A percentile compares a stretch with the other conserved stretches of the same genome.
These are phyloP conservation scores for Ochotona princeps DNA, from an alignment of 2,113 vertebrate genomes.

Conservation along the genomic window DNA sequence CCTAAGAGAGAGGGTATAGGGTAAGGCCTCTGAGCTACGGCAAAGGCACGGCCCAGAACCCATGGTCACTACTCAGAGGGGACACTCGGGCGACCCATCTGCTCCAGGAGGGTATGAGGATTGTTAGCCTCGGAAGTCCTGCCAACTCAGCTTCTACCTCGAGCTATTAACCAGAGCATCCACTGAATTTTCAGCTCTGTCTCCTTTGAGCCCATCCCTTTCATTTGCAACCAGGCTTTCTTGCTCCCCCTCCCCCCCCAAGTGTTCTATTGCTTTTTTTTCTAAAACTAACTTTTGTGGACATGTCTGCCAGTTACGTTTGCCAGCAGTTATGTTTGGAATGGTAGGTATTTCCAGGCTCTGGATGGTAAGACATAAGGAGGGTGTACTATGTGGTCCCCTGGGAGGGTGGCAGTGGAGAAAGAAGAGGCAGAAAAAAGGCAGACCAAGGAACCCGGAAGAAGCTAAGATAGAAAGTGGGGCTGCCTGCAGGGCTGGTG, in stretches of 20 bases:
- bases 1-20: background rate
- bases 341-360: background rate
- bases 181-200: slow-evolving; percentile 15
- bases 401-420: background rate
- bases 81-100: background rate
- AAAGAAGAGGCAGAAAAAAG: background rate
- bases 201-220: slow-evolving; percentile 19
- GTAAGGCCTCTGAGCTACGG: background rate
- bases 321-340: background rate
- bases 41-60: background rate
- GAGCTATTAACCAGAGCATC: background rate
- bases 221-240: slow-evolving; percentile 31
- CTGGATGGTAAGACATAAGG: background rate
- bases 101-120: background rate
- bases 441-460: background rate
- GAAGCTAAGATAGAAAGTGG: background rate
- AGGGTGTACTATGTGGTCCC: background rate
- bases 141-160: slow-evolving; percentile 7
- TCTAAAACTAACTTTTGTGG: slow-evolving; percentile 25
- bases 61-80: background rate
- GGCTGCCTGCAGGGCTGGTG: background rate
- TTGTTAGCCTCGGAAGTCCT: background rate
- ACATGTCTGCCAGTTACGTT: background rate
- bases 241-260: background rate
- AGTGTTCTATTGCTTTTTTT: background rate